Percentiles rank a stretch among this genome's conserved stretches.
phyloP scores from a whole-genome alignment of 2,888 invertebrate species.

The Melinaea marsaeus region DNA sequence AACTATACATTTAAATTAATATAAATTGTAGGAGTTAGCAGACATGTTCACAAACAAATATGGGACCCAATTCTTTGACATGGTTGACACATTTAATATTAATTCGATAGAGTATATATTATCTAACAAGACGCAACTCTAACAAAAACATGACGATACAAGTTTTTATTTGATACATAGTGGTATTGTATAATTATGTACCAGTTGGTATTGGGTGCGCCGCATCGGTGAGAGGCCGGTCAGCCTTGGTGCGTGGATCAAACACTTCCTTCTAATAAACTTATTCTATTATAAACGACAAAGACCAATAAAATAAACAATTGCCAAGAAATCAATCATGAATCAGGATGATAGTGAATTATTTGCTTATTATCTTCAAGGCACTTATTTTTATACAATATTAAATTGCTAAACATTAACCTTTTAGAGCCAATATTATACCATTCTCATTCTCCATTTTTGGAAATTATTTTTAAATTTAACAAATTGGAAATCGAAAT shows the following conservation, averaged over 20 bases:
- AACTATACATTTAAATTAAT: no score
- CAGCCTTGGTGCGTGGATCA: slow-evolving; percentile 45
- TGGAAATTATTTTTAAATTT: no score
- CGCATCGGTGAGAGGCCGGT: slow-evolving; percentile 45
- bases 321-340: slow-evolving; percentile 3
- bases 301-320: not conserved
- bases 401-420: no score
- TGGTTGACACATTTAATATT: no score
- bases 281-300: slow-evolving; percentile 20
- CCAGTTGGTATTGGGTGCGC: slow-evolving; percentile 38
- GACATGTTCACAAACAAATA: slow-evolving; percentile 4
- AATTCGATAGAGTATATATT: no score
- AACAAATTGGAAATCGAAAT: no score
- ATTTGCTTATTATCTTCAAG: no score
- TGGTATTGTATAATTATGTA: slow-evolving; percentile 14
- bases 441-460: no score
- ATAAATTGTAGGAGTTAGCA: no score
- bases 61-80: not conserved
- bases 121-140: not conserved
- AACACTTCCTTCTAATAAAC: slow-evolving; percentile 48
- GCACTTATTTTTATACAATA: no score
- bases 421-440: no score
- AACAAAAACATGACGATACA: slow-evolving; percentile 9
- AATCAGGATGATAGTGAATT: not conserved
- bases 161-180: slow-evolving; percentile 27